phyloP scores from a whole-genome alignment of 2,888 invertebrate species.

The Schizotus pectinicornis region DNA sequence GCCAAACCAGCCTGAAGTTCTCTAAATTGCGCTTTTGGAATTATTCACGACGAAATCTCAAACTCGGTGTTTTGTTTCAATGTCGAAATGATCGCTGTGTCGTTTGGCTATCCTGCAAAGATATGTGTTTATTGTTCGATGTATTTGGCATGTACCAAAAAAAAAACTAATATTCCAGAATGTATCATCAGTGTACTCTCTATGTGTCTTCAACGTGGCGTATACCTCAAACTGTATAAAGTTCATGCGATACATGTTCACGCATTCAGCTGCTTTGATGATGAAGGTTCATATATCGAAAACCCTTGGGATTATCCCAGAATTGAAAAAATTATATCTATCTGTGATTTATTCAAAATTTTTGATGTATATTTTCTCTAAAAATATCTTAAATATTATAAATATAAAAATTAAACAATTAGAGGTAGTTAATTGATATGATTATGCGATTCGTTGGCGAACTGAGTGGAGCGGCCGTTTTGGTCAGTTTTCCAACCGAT shows the following conservation, averaged over 20 bases:
- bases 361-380: constrained; percentile 67
- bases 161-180: constrained; percentile 38
- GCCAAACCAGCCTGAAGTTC: neutral
- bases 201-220: constrained; percentile 62
- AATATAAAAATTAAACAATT: constrained; percentile 59
- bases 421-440: constrained; percentile 51
- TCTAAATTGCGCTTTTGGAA: neutral
- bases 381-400: constrained; percentile 62
- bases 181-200: constrained; percentile 55
- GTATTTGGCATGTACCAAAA: constrained; percentile 52
- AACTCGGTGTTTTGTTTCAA: constrained; percentile 20
- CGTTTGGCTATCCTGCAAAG: constrained; percentile 11
- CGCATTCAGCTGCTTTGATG: constrained; percentile 58
- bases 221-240: constrained; percentile 62
- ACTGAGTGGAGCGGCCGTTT: constrained; percentile 28
- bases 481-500: constrained; percentile 15
- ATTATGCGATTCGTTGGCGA: constrained; percentile 42
- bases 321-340: constrained; percentile 62
- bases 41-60: constrained; percentile 1
- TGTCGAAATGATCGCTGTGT: constrained; percentile 6
- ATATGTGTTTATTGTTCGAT: constrained; percentile 51
- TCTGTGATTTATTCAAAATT: constrained; percentile 67
- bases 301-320: constrained; percentile 51
- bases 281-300: constrained; percentile 46
- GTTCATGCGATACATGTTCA: constrained; percentile 46